Percentiles rank a stretch among this genome's conserved stretches.
Evolutionary conservation across 2,113 vertebrate genomes (phyloP).

Genomic region (Shinisaurus crocodilurus): DNA sequence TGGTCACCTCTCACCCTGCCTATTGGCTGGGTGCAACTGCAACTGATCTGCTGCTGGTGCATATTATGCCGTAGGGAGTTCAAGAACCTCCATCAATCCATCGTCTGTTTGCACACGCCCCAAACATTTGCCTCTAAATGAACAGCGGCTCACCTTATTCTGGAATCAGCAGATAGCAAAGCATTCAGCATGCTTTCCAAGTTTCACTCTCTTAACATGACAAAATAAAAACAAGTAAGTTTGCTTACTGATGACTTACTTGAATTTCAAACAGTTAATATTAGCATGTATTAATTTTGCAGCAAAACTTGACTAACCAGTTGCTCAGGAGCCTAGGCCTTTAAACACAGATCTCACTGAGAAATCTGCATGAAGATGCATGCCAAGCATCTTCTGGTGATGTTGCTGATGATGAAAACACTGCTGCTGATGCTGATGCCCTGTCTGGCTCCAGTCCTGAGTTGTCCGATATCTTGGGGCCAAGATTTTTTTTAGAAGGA

Average conservation of each 20-base stretch:
- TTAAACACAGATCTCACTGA: conserved; percentile 59
- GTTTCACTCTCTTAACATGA: conserved; percentile 27
- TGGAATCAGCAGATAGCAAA: conserved; percentile 43
- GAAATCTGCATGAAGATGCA: not conserved
- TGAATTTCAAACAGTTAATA: conserved; percentile 65
- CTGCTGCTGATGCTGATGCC: conserved; percentile 16
- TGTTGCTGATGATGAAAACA: not conserved
- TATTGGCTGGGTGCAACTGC: not conserved
- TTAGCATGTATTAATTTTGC: conserved; percentile 74
- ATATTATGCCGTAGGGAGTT: not conserved
- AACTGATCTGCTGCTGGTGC: not conserved
- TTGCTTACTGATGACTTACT: too few relatives aligned
- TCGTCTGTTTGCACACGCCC: not conserved
- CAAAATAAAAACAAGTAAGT: conserved; percentile 57
- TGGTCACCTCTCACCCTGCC: too few relatives aligned
- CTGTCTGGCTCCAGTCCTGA: not conserved
- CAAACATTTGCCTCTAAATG: conserved; percentile 24
- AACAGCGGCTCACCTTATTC: not conserved
- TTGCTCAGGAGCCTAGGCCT: conserved; percentile 38
- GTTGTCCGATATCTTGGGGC: not conserved
- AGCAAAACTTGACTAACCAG: conserved; percentile 67
- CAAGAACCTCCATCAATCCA: not conserved
- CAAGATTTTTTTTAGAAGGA: conserved; percentile 25
- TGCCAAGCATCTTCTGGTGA: conserved; percentile 6
- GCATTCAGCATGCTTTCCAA: conserved; percentile 54